These are phyloP conservation scores for Papilio xuthus DNA, from an alignment of 1,140 invertebrate species.

Conservation along the genomic window DNA sequence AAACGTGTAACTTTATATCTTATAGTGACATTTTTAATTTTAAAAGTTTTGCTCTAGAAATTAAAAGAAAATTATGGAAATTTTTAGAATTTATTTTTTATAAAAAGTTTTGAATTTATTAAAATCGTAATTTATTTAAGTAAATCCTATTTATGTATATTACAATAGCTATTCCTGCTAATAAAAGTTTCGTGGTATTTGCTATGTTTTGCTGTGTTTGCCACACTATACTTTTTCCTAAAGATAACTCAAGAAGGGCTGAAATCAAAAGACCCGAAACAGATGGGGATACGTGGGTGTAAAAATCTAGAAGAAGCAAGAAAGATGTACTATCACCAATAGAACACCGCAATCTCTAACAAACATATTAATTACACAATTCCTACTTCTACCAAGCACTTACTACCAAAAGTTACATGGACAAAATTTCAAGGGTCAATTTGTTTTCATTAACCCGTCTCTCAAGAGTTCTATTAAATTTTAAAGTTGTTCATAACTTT, in stretches of 20 bases:
- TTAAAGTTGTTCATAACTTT: conserved; percentile 30
- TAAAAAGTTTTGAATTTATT: conserved; percentile 63
- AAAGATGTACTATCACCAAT: not conserved
- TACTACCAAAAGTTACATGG: conserved; percentile 14
- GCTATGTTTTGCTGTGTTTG: not conserved
- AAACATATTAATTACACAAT: not conserved
- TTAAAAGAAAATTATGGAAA: conserved; percentile 32
- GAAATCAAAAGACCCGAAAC: not conserved
- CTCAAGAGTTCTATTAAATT: conserved; percentile 34
- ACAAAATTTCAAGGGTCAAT: conserved; percentile 12
- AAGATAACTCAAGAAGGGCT: not conserved
- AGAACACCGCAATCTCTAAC: too few relatives aligned
- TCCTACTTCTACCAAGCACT: not conserved
- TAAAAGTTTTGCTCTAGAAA: conserved; percentile 57
- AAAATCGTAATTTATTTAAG: conserved; percentile 57
- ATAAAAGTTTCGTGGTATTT: conserved; percentile 11
- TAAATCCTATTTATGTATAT: conserved; percentile 36
- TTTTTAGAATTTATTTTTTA: conserved; percentile 66
- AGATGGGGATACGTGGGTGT: not conserved
- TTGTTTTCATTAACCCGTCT: conserved; percentile 29
- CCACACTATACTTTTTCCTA: not conserved
- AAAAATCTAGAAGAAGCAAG: not conserved
- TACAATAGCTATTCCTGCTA: conserved; percentile 9
- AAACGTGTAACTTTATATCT: conserved; percentile 52
- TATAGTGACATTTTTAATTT: conserved; percentile 55